A percentile compares a stretch with the other conserved stretches of the same genome.
Conservation (phyloP, 1,140 invertebrate species). For the Aphidius gifuensis region DNA sequence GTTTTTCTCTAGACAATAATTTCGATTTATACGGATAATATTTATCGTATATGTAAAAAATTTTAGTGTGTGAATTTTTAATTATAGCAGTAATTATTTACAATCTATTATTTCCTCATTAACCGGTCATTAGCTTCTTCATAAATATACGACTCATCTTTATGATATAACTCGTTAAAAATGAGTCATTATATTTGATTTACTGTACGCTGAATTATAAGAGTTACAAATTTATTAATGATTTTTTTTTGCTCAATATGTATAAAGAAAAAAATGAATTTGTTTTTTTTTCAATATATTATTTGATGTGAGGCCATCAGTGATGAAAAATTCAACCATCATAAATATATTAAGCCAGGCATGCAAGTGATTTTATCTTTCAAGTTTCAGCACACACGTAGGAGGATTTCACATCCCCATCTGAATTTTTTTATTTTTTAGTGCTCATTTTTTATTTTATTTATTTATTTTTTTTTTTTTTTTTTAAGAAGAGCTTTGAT, state of each 20-base stretch:
- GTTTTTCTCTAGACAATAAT: not conserved
- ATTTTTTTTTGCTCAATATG: too few relatives aligned
- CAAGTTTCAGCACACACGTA: constrained; percentile 39
- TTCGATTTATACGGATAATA: constrained; percentile 18
- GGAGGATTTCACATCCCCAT: constrained; percentile 36
- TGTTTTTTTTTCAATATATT: too few relatives aligned
- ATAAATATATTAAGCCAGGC: constrained; percentile 40
- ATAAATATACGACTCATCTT: too few relatives aligned
- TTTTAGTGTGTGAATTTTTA: constrained; percentile 31
- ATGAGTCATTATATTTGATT: too few relatives aligned
- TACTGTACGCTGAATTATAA: too few relatives aligned
- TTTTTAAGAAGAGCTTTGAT: not conserved
- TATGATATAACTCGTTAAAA: too few relatives aligned
- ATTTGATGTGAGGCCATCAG: too few relatives aligned
- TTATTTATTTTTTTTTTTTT: constrained; percentile 1
- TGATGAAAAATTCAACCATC: constrained; percentile 33
- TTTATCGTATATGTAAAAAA: constrained; percentile 35
- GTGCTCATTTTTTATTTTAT: constrained; percentile 15
- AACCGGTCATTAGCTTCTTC: constrained; percentile 10
- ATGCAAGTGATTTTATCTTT: constrained; percentile 43
- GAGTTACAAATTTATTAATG: too few relatives aligned
- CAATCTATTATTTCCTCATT: constrained; percentile 26
- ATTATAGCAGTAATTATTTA: constrained; percentile 34
- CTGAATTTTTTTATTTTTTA: constrained; percentile 27
- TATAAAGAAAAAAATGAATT: too few relatives aligned